A percentile compares a stretch with the other conserved stretches of the same genome.
Conservation (phyloP, 2,888 invertebrate genomes). For the Bursaphelenchus okinawaensis region DNA sequence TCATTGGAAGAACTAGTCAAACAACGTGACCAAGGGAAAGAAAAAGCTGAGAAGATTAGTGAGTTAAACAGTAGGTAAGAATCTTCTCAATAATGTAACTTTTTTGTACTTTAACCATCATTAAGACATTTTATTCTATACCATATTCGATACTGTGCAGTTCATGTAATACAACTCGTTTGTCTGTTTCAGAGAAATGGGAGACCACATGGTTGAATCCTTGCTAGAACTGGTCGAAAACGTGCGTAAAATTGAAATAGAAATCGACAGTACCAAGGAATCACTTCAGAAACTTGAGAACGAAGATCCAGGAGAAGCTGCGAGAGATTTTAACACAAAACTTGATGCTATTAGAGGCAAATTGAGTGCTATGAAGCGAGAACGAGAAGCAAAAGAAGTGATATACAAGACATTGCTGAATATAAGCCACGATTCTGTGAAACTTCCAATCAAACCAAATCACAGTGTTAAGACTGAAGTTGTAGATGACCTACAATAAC, state of each 20-base stretch:
- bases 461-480: background rate
- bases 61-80: background rate
- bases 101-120: no score
- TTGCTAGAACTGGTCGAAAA: background rate
- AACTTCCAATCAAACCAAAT: background rate
- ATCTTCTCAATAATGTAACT: no score
- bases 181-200: background rate
- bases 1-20: background rate
- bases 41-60: background rate
- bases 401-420: background rate
- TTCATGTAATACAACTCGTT: no score
- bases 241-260: background rate
- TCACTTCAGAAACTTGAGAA: background rate
- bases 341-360: background rate
- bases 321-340: background rate
- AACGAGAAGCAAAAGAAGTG: background rate
- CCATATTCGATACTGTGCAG: no score
- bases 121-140: background rate
- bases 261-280: background rate
- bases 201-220: background rate
- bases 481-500: background rate
- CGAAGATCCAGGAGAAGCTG: background rate
- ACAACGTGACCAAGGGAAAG: background rate
- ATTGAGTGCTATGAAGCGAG: background rate
- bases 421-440: background rate